phyloP scores from a whole-genome alignment of 2,888 invertebrate species.

The Polydrusus cervinus region DNA sequence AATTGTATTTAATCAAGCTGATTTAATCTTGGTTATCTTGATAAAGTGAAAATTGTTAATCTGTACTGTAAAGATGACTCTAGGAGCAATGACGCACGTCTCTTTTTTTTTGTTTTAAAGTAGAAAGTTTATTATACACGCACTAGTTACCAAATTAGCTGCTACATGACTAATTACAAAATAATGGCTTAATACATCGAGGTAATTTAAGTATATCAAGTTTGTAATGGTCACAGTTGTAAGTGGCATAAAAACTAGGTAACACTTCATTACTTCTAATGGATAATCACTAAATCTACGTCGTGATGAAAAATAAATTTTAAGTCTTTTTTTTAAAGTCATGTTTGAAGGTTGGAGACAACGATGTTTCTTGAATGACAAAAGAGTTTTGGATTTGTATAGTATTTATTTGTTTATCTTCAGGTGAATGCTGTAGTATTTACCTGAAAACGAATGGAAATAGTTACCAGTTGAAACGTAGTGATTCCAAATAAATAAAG shows the following conservation, averaged over 20 bases:
- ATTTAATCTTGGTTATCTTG: too few relatives aligned
- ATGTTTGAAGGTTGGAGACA: too few relatives aligned
- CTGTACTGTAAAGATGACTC: not conserved
- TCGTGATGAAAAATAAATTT: too few relatives aligned
- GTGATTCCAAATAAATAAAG: too few relatives aligned
- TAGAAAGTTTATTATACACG: slow-evolving; percentile 18
- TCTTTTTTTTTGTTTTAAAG: not conserved
- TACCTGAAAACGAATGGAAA: too few relatives aligned
- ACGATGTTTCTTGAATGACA: too few relatives aligned
- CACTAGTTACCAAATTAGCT: slow-evolving; percentile 27
- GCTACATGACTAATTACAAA: slow-evolving; percentile 26
- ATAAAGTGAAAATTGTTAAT: not conserved
- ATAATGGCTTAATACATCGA: slow-evolving; percentile 17
- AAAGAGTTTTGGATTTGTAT: too few relatives aligned
- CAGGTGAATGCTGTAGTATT: too few relatives aligned
- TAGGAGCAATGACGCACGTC: slow-evolving; percentile 2
- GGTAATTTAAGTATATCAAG: not conserved
- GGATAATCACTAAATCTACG: not conserved
- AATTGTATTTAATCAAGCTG: too few relatives aligned
- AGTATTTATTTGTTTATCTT: too few relatives aligned
- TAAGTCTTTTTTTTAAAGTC: too few relatives aligned
- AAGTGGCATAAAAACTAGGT: not conserved
- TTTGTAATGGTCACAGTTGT: not conserved
- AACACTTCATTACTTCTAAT: slow-evolving; percentile 14
- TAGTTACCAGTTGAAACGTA: too few relatives aligned